Evolutionary conservation across 2,888 invertebrate genomes (phyloP).

Genomic region (Dryobotodes eremita): DNA sequence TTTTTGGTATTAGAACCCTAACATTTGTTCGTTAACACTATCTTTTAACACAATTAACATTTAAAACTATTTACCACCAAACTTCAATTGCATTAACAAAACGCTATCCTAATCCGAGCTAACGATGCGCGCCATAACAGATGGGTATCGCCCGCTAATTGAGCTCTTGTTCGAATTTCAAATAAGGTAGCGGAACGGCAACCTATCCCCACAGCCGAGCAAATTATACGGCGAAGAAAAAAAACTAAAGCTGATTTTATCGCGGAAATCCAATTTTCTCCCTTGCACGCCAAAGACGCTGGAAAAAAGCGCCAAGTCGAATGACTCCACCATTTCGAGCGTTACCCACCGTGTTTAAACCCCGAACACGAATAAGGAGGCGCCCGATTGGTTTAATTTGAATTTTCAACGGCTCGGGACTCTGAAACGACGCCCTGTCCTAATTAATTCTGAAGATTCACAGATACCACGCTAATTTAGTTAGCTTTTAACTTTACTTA

Average conservation of each 20-base stretch:
- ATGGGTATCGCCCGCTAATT: conserved; percentile 82
- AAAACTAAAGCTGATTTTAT: conserved; percentile 88
- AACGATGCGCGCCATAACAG: conserved; percentile 70
- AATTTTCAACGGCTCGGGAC: conserved; percentile 88
- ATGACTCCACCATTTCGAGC: conserved; percentile 89
- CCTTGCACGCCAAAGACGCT: conserved; percentile 90
- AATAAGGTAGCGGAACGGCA: conserved; percentile 82
- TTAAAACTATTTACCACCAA: conserved; percentile 52
- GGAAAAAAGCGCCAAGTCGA: conserved; percentile 90
- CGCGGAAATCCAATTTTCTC: conserved; percentile 91
- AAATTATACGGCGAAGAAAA: conserved; percentile 88
- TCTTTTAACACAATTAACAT: conserved; percentile 37
- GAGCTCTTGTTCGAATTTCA: conserved; percentile 85
- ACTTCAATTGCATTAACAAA: conserved; percentile 58
- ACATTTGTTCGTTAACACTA: conserved; percentile 24
- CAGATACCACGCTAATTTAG: conserved; percentile 89
- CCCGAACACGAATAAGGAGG: conserved; percentile 90
- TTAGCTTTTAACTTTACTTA: conserved; percentile 88
- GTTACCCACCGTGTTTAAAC: conserved; percentile 89
- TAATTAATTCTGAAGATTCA: conserved; percentile 90
- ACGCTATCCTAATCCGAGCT: conserved; percentile 57
- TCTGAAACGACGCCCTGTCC: conserved; percentile 82
- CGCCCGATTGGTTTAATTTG: conserved; percentile 91
- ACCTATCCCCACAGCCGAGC: conserved; percentile 80
- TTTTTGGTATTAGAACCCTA: not conserved